phyloP scores from a whole-genome alignment of 2,113 vertebrate genomes.

The Gopherus evgoodei region DNA sequence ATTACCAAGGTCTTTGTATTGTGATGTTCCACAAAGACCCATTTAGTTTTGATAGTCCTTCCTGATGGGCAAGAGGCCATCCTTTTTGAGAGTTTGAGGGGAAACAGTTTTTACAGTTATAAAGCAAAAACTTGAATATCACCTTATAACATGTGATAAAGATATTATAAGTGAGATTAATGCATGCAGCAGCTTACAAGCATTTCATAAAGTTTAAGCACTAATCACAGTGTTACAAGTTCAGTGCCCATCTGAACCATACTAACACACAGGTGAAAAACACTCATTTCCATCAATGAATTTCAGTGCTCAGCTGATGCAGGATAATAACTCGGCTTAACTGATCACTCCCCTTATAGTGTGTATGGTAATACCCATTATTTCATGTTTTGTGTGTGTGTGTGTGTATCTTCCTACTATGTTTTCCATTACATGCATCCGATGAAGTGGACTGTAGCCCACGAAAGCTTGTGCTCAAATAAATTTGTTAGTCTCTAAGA shows the following conservation, averaged over 20 bases:
- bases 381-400: too few relatives aligned
- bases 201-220: background rate
- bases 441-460: too few relatives aligned
- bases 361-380: too few relatives aligned
- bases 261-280: background rate
- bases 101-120: background rate
- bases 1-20: background rate
- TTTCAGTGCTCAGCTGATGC: background rate
- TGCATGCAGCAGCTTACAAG: background rate
- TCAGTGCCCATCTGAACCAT: background rate
- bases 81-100: background rate
- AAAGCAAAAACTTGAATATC: background rate
- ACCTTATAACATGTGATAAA: background rate
- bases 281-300: background rate
- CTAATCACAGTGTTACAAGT: background rate
- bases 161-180: background rate
- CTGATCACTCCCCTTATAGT: too few relatives aligned
- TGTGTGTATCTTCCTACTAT: too few relatives aligned
- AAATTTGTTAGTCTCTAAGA: too few relatives aligned
- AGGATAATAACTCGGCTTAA: too few relatives aligned
- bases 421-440: too few relatives aligned
- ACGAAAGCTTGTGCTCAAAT: too few relatives aligned
- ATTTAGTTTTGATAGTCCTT: background rate
- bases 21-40: too few relatives aligned
- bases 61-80: background rate